phyloP scores from a whole-genome alignment of 1,140 invertebrate species.

The Chelonus insularis region DNA sequence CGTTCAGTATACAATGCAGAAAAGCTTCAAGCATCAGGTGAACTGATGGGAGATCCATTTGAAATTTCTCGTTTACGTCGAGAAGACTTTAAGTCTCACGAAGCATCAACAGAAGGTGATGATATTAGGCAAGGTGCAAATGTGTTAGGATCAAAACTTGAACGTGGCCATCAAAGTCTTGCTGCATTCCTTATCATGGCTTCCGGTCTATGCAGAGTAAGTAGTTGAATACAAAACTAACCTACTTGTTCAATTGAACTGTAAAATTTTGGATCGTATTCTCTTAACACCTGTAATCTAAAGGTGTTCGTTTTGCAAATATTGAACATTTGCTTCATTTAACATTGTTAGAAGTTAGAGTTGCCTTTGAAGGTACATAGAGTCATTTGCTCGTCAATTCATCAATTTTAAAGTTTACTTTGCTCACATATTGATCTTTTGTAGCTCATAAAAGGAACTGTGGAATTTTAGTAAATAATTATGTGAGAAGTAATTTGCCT shows the following conservation, averaged over 20 bases:
- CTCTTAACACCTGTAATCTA: too few relatives aligned
- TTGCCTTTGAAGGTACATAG: too few relatives aligned
- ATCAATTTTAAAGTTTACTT: too few relatives aligned
- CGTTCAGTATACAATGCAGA: conserved; percentile 64
- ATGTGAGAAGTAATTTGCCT: too few relatives aligned
- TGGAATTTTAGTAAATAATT: too few relatives aligned
- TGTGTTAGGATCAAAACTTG: conserved; percentile 67
- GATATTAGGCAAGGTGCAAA: conserved; percentile 84
- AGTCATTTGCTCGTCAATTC: too few relatives aligned
- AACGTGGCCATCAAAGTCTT: conserved; percentile 85
- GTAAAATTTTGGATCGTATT: too few relatives aligned
- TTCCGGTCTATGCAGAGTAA: conserved; percentile 82
- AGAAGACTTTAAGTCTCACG: conserved; percentile 81
- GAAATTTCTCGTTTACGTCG: conserved; percentile 86
- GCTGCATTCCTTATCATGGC: conserved; percentile 87
- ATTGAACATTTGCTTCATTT: too few relatives aligned
- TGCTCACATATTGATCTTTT: too few relatives aligned
- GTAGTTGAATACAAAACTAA: neutral
- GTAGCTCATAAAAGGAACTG: too few relatives aligned
- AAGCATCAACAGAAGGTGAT: conserved; percentile 79
- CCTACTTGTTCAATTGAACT: neutral
- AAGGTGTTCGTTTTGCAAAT: too few relatives aligned
- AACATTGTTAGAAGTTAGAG: too few relatives aligned
- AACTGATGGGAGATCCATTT: conserved; percentile 83
- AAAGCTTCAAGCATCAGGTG: conserved; percentile 73